phyloP scores from a whole-genome alignment of 2,113 vertebrate genomes.

The Porphyrio hochstetteri region DNA sequence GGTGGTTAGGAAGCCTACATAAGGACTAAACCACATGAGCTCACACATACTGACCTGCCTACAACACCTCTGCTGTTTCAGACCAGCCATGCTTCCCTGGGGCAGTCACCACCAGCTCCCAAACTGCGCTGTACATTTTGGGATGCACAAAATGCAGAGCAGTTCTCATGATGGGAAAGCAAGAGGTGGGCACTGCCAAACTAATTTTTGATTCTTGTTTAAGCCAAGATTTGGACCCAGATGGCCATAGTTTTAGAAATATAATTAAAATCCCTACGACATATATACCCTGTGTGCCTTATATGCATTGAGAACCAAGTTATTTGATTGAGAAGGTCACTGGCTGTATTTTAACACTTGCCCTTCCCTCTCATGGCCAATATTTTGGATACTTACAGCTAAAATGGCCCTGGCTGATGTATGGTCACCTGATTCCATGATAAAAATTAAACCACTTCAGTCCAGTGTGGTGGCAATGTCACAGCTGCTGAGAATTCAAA shows the following conservation, averaged over 20 bases:
- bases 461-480: neutral
- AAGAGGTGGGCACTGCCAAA: neutral
- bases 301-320: neutral
- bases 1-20: neutral
- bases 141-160: neutral
- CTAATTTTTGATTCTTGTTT: neutral
- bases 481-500: neutral
- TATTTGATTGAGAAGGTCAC: neutral
- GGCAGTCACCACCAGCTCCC: neutral
- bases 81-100: neutral
- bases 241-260: neutral
- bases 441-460: neutral
- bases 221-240: neutral
- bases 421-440: neutral
- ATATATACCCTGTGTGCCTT: neutral
- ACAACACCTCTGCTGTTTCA: neutral
- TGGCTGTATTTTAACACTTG: neutral
- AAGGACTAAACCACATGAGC: neutral
- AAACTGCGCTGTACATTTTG: neutral
- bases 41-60: neutral
- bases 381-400: neutral
- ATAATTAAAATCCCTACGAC: neutral
- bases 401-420: neutral
- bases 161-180: neutral
- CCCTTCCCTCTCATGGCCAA: neutral